A percentile compares a stretch with the other conserved stretches of the same genome.
Conservation (phyloP, 1,140 invertebrate genomes). For the Dreissena polymorpha region DNA sequence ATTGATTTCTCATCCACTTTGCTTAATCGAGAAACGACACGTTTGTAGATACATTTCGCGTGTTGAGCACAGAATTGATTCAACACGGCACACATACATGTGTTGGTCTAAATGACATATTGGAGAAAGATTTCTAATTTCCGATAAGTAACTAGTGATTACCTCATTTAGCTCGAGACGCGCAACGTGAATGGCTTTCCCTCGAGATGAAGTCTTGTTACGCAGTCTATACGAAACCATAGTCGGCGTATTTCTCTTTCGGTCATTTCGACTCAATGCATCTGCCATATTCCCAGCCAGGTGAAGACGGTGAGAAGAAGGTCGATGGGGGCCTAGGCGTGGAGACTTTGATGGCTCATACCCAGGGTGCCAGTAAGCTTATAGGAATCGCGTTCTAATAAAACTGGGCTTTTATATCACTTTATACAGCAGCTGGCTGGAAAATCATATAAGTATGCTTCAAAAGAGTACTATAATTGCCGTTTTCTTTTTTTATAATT, state of each 20-base stretch:
- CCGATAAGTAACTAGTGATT: conserved; percentile 91
- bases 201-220: conserved; percentile 58
- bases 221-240: conserved; percentile 81
- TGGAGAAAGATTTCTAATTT: conserved; percentile 88
- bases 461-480: no score
- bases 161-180: conserved; percentile 90
- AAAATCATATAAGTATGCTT: no score
- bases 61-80: conserved; percentile 86
- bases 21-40: conserved; percentile 80
- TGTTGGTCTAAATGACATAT: conserved; percentile 89
- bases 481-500: no score
- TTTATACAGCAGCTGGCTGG: no score
- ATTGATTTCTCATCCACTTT: no score
- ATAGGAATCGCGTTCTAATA: no score
- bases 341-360: no score
- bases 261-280: conserved; percentile 92
- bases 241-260: conserved; percentile 88
- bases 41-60: conserved; percentile 87
- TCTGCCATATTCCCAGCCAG: conserved; percentile 85
- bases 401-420: no score
- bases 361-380: no score
- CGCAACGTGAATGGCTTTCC: conserved; percentile 84
- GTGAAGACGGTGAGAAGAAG: no score
- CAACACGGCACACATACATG: conserved; percentile 90
- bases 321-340: no score